Conservation (phyloP, 2,797 vertebrate species). For the Crenuchus spilurus region DNA sequence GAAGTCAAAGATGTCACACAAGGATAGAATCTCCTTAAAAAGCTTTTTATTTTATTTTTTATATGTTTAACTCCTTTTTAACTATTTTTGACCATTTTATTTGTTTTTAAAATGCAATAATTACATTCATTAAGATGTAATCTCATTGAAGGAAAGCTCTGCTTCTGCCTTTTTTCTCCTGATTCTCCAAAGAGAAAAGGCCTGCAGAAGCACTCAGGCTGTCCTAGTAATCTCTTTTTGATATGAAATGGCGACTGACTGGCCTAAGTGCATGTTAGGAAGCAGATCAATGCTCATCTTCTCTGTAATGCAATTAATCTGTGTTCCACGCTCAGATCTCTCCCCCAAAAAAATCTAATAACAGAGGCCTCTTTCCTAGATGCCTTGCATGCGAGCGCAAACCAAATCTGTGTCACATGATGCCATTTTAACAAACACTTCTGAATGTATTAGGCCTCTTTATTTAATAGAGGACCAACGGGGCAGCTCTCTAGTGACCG, state of each 20-base stretch:
- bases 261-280: conserved; percentile 59
- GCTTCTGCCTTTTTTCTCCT: background rate
- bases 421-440: conserved; percentile 45
- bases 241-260: conserved; percentile 60
- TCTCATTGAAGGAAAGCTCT: conserved; percentile 34
- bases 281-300: conserved; percentile 59
- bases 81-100: background rate
- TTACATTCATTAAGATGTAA: background rate
- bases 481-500: conserved; percentile 45
- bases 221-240: conserved; percentile 41
- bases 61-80: too few relatives aligned
- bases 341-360: conserved; percentile 60
- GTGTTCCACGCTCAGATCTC: conserved; percentile 52
- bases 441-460: conserved; percentile 44
- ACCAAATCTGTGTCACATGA: conserved; percentile 53
- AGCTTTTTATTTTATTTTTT: too few relatives aligned
- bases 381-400: conserved; percentile 41
- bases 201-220: conserved; percentile 34
- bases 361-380: conserved; percentile 42
- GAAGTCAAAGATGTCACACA: too few relatives aligned
- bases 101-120: too few relatives aligned
- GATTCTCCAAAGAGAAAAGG: conserved; percentile 35
- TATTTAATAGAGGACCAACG: conserved; percentile 40
- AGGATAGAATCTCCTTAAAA: too few relatives aligned
- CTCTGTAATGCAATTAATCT: conserved; percentile 59